A percentile compares a stretch with the other conserved stretches of the same genome.
Evolutionary conservation across 2,888 invertebrate species (phyloP).

Genomic region (Leptopilina syphax): DNA sequence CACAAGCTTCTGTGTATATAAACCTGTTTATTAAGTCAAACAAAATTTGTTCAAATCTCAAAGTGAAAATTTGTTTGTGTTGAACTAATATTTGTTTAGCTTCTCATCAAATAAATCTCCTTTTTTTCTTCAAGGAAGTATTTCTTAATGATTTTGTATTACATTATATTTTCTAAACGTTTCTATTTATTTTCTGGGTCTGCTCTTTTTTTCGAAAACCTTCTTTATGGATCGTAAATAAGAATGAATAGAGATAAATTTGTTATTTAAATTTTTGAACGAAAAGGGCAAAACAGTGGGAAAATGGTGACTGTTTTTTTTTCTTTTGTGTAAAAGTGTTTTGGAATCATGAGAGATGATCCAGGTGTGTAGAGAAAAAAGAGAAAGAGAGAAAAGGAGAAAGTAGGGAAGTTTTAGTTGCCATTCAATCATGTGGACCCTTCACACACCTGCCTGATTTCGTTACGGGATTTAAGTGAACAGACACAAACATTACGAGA

Average conservation of each 20-base stretch:
- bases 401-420: conserved; percentile 29
- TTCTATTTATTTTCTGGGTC: no score
- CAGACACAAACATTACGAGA: conserved; percentile 6
- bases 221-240: no score
- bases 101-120: background rate
- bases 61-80: background rate
- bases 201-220: no score
- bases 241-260: no score
- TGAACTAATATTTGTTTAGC: background rate
- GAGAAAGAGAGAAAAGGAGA: background rate
- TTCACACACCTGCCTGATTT: conserved; percentile 40
- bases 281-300: background rate
- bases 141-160: background rate
- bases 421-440: conserved; percentile 35
- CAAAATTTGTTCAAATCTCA: background rate
- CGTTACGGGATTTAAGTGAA: conserved; percentile 34
- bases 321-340: conserved; percentile 7
- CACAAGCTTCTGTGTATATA: background rate
- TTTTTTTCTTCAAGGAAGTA: background rate
- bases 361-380: conserved; percentile 5
- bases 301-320: conserved; percentile 11
- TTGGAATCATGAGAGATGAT: conserved; percentile 18
- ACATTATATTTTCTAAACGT: background rate
- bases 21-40: background rate
- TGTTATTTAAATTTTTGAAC: no score